Conservation (phyloP, 2,888 invertebrate genomes). For the Acleris sparsana region DNA sequence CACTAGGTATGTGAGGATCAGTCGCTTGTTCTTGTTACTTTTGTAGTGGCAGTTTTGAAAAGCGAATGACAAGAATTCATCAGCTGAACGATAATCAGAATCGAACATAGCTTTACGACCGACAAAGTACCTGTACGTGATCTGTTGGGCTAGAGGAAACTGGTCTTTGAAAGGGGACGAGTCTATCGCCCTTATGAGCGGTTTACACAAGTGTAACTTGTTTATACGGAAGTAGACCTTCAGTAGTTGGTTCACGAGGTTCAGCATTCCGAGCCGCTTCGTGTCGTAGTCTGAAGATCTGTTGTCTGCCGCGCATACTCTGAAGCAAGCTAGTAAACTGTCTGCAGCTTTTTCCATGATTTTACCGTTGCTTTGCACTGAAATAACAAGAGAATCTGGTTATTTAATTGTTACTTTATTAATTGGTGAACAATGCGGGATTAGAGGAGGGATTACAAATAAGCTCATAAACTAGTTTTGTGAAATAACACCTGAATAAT, state of each 20-base stretch:
- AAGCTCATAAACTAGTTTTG: no score
- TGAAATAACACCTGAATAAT: no score
- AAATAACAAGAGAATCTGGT: constrained; percentile 42
- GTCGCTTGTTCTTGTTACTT: constrained; percentile 93
- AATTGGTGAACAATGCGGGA: no score
- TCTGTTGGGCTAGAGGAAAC: constrained; percentile 95
- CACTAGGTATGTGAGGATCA: constrained; percentile 96
- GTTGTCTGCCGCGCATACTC: constrained; percentile 97
- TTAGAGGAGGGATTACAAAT: no score
- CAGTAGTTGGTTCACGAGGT: constrained; percentile 97
- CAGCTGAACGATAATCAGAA: constrained; percentile 96
- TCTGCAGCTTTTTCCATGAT: constrained; percentile 97
- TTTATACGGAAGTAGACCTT: constrained; percentile 97
- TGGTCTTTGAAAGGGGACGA: constrained; percentile 94
- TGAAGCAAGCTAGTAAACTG: constrained; percentile 95
- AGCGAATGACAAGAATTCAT: constrained; percentile 95
- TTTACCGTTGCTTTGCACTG: constrained; percentile 84
- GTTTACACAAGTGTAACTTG: constrained; percentile 94
- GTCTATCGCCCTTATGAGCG: constrained; percentile 97
- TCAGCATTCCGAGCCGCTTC: constrained; percentile 97
- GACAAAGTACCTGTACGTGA: constrained; percentile 98
- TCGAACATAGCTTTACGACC: constrained; percentile 99
- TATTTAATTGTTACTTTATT: background rate
- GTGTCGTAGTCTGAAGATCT: constrained; percentile 95
- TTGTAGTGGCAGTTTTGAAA: constrained; percentile 94